Evolutionary conservation across 1,140 invertebrate species (phyloP), one percentile per base, ranked within the genome.

Genomic region (Lordiphosa collinella): DNA sequence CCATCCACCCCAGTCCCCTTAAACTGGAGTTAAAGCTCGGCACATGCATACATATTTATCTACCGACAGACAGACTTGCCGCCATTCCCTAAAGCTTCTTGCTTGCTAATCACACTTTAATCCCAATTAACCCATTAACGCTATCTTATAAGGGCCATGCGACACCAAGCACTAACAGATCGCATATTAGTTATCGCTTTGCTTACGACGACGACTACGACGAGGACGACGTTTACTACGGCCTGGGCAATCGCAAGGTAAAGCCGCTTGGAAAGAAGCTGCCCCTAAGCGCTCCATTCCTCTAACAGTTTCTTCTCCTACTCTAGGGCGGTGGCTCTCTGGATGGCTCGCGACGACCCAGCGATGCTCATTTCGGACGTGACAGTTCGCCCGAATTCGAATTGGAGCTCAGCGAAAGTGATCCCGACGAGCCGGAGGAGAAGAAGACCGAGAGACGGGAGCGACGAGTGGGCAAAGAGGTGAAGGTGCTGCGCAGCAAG

Each of bases 401-500:
- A 75, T 38, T 91, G 86, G 54, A 90, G 88, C 52, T 88, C 85
- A 76, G 91, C 88, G 59, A 92, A 89, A 89, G 93, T 88, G 93
- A 93, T 82, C 93, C 93, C 37, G 92, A 93, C 22, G 94, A 94
- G 74, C 93, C 94, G 53, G 93, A 93, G 41, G 94, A 94, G 66
- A 94, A 94, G 51, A 91, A 92, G 65, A 90, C 91, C 63, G 92
- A 92, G 47, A 91, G 92, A 64, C 88, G 89, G 7, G 88, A 89
- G 29, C 90, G 90, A 57, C 90, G 94, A 70, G 73, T 93, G 43
- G 90, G 92, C 38, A 92, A 94, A 64, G 94, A 95, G 89, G 87
- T 95, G 7, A 94, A 95, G 85, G 91, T 95, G 53, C 90, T 96
- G 64, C 91, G 91, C 43, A 93, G 93, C 47, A 96, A 95, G 90